Evolutionary conservation across 2,797 vertebrate genomes (phyloP), one percentile per base, ranked within the genome.

Genomic region (Syngnathus acus): DNA sequence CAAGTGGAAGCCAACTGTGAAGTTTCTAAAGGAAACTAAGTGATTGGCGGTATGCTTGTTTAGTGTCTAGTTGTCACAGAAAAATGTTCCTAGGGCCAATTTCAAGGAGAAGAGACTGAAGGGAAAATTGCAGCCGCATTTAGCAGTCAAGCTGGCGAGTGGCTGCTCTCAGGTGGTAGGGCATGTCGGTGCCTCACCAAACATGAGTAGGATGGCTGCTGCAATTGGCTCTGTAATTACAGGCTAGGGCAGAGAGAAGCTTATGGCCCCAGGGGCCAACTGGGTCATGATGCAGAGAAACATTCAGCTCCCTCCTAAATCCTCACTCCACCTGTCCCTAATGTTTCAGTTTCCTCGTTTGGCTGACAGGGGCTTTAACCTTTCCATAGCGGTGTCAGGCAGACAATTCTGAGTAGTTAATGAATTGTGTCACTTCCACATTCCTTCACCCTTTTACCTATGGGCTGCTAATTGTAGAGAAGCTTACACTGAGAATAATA

Each of bases 121-220:
- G 80, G 70, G 82, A 83, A 83, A 83, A 87, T 83, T 87, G 76
- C 86, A 72, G 82, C 77, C 70, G 79, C 45, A 72, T 79, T 77
- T 77, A 69, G 63, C 50, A 47, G 77, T 21, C 43, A 68, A 78
- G 79, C 66, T 80, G 73, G 76, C 32, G 69, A 76, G 72, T 50
- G 5, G 47, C 68, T 65, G 45, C 75, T 80, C 68, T 73, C 68
- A 83, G 82, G 86, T 88, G 79, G 80, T 73, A 76, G 83, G 82
- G 74, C 86, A 86, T 84, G 86, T 84, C 81, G 82, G 81, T 82
- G 67, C 85, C 66, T 89, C 80, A 85, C 83, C 87, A 81, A 40
- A 68, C 45, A 79, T 89, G 72, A 89, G 87, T 84, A 79, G 81
- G 82, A 84, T 14, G 69, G 78, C 82, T 82, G 69, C 78, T 73